phyloP scores from a whole-genome alignment of 2,888 invertebrate genomes.

The Drosophila kambysellisi region DNA sequence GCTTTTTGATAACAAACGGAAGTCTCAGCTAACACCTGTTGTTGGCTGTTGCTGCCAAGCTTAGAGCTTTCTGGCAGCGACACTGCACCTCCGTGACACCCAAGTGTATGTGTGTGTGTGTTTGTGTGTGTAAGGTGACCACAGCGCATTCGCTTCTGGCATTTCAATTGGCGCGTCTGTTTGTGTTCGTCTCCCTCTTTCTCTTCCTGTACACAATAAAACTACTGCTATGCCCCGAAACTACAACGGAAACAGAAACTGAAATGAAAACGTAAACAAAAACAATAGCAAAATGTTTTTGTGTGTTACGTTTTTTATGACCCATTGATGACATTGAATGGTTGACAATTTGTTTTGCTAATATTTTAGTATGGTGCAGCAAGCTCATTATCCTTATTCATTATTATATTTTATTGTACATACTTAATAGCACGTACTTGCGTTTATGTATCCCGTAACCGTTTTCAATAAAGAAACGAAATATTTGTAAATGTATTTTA shows the following conservation, averaged over 20 bases:
- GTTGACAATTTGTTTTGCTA: constrained; percentile 43
- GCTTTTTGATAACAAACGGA: constrained; percentile 68
- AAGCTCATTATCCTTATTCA: constrained; percentile 56
- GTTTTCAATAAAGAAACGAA: not conserved
- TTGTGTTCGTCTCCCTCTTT: constrained; percentile 21
- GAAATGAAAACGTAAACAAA: constrained; percentile 43
- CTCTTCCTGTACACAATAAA: constrained; percentile 40
- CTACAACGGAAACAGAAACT: constrained; percentile 28
- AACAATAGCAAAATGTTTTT: constrained; percentile 37
- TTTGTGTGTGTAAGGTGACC: not conserved
- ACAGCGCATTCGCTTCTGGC: constrained; percentile 59
- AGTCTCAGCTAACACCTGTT: constrained; percentile 65
- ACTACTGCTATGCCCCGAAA: constrained; percentile 52
- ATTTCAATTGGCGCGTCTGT: constrained; percentile 49
- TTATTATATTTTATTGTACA: too few relatives aligned
- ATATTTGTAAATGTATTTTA: not conserved
- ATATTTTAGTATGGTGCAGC: constrained; percentile 31
- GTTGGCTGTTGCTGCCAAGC: constrained; percentile 25
- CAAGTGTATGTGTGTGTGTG: constrained; percentile 1
- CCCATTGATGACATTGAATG: constrained; percentile 75
- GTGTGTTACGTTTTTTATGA: constrained; percentile 67
- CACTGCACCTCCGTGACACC: constrained; percentile 49
- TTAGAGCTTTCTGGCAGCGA: constrained; percentile 24
- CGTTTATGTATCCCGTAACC: not conserved
- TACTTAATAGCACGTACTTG: not conserved